Evolutionary conservation across 2,888 invertebrate genomes (phyloP), one percentile per base, ranked within the genome.

Genomic region (Petrolisthes manimaculis): DNA sequence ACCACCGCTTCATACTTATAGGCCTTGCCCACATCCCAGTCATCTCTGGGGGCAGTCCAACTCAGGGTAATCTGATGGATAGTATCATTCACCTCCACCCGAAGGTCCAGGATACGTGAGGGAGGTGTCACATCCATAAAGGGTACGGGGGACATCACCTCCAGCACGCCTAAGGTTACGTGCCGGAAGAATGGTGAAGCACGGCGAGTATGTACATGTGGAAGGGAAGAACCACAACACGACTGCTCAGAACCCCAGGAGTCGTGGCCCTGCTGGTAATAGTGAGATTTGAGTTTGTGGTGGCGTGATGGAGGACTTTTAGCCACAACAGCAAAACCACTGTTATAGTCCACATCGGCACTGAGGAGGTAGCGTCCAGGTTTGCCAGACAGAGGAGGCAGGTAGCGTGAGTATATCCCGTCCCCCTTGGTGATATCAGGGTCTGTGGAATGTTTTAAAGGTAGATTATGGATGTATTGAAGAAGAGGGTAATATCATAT

Each of bases 331-430:
- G 90, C 90, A 80, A 89, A 75, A 9, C 90, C 88, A 78, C 84
- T 89, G 81, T 90, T 90, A 86, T 90, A 85, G 71, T 90, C 90
- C 54, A 90, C 77, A 56, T 89, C 84, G 9, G 89, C 90, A 21
- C 84, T 90, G 37, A 90, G 86, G 9, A 89, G 78, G 83, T 89
- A 90, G n/a, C 88, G 85, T 6, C 90, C 90, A 0, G 89, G 87
- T 75, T 81, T 84, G 18, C 81, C 83, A 55, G 82, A 86, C 5
- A 90, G 85, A 37, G 80, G 86, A 0, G 89, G 89, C 91, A 95
- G 94, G 92, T 95, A 95, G 78, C 95, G 93, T 0, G 95, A 94
- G 92, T 95, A 96, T 18, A 95, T 93, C 0, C 95, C 95, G 92
- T 95, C 95, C 0, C 94, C 94, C 92, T 94, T 94, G 24, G 94